Evolutionary conservation across 2,888 invertebrate genomes (phyloP), one percentile per base, ranked within the genome.

Genomic region (Penaeus monodon): DNA sequence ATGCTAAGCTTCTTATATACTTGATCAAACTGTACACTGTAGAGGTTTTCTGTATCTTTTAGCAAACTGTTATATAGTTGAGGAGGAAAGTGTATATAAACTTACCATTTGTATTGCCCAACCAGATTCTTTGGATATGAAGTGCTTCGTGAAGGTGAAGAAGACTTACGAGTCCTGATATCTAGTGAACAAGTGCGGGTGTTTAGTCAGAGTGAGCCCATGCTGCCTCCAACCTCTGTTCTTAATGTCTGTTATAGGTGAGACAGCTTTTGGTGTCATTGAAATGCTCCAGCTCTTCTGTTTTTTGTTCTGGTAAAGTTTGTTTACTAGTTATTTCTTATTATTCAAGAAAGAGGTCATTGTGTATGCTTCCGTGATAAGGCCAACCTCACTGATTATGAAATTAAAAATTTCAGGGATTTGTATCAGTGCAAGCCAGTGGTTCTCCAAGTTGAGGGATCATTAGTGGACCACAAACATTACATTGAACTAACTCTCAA

Each of bases 111-210:
- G 17, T 57, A 57, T 20, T 57, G 57, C 17, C 57, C 57, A 57
- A 57, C n/a, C 91, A 93, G 93, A 86, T 95, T 97, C 91, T 95
- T 98, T 91, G 96, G 96, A 12, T 96, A 96, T 92, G 97, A 97
- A 92, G 94, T 95, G 91, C 93, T 97, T 90, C 94, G 96, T 88
- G 95, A 94, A 91, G 95, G 95, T 88, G 94, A 95, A 81, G 96
- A 96, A 92, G 97, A 97, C 93, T 94, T 97, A 91, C 94, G 96
- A 91, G 96, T 96, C 90, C 94, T 97, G 90, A 95, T 97, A 77
- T 96, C 96, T 70, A 96, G 95, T 92, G 94, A 95, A 90, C 94
- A 94, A 91, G 94, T 97, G 86, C 94, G 96, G 90, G 95, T 96
- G 91, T 94, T 96, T 91, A 95, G 95, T 17, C 94, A 91, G 84